Base-by-base conservation (phyloP, 2,888 invertebrate genomes). In the Ischnus inquisitorius region DNA sequence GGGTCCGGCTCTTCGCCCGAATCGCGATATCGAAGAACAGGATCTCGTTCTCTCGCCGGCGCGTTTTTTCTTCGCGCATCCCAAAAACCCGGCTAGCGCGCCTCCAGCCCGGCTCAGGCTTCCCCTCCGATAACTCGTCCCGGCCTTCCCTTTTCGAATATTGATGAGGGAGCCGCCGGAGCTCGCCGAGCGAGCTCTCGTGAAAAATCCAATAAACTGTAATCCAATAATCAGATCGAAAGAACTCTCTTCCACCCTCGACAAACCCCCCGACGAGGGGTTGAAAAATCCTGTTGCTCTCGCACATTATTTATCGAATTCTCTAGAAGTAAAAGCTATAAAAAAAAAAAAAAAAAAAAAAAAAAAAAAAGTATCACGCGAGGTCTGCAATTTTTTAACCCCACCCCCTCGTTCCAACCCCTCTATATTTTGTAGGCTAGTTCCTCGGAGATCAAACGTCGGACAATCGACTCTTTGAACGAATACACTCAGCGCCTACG, bases 391-490 rank as follows among this genome's bases (percentile, higher is more conserved):
- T 34, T 6, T 34, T 34, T 4, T 4, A 28, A 3, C 28, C 28
- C 28, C 28, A 28, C 28, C 34, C 34, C 34, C 34, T 8, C 34
- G 8, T 34, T 8, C 4, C 34, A 0, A 34, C 6, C 34, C 34
- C 6, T 34, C 8, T 34, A 34, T 8, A 34, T 34, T 6, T 34
- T 8, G 34, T 34, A 51, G 51, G 16, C 51, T 19, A 19, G 16
- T 19, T 19, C 54, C 2, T 34, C 34, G 19, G 22, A 54, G 54
- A 54, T 54, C 19, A 22, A 22, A 54, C 54, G 19, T 54, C 54
- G 14, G 64, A 79, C 71, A 79, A 79, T 79, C 79, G 79, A 22
- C 41, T 43, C 64, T 72, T 71, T 54, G 48, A 72, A 46, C 22
- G 54, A 43, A 43, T 5, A 64, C n/a, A 41, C 39, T 16, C 28